These are phyloP conservation scores for Dolichallabes microphthalmus DNA, from an alignment of 2,113 vertebrate species.

Conservation along the genomic window DNA sequence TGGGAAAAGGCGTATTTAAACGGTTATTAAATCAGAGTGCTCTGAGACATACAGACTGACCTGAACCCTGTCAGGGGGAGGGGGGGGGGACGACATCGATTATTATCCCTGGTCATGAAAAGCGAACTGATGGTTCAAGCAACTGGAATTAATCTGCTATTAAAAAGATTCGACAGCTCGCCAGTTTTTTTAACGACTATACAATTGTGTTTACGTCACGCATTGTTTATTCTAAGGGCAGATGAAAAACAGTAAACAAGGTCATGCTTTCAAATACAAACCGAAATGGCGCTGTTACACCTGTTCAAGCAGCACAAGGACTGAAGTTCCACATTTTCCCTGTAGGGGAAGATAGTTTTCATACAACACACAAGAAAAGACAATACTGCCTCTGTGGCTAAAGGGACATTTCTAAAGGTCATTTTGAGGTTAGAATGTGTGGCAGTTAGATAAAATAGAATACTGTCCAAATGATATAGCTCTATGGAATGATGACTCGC, in stretches of 20 bases:
- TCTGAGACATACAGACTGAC: neutral
- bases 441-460: slow-evolving; percentile 1
- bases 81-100: no score
- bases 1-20: neutral
- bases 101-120: no score
- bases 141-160: neutral
- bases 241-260: slow-evolving; percentile 19
- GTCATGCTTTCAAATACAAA: slow-evolving; percentile 29
- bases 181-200: neutral
- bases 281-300: slow-evolving; percentile 13
- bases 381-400: neutral
- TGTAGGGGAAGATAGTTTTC: slow-evolving; percentile 9
- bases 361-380: neutral
- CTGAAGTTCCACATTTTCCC: slow-evolving; percentile 21
- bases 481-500: neutral
- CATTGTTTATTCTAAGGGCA: neutral
- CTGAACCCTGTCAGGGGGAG: neutral
- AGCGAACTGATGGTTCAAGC: neutral
- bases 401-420: slow-evolving; percentile 36
- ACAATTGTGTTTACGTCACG: neutral
- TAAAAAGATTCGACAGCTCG: neutral
- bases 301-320: slow-evolving; percentile 10
- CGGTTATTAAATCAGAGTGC: neutral
- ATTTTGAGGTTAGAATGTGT: slow-evolving; percentile 9
- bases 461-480: neutral